A percentile compares a stretch with the other conserved stretches of the same genome.
Evolutionary conservation across 2,888 invertebrate species (phyloP).

Genomic region (Latheticus oryzae): DNA sequence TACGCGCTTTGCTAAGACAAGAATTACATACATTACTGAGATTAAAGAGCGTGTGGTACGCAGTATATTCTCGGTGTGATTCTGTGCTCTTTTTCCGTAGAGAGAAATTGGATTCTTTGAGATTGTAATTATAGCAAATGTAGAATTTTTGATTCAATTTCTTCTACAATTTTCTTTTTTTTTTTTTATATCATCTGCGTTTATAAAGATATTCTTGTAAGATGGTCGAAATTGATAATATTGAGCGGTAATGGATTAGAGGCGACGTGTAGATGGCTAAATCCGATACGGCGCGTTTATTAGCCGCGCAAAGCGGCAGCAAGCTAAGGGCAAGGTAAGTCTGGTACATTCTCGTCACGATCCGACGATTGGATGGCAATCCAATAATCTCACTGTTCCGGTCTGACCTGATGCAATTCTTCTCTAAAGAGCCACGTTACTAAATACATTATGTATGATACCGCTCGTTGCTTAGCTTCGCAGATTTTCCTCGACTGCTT

Average conservation of each 20-base stretch:
- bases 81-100: conserved; percentile 35
- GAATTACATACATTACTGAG: conserved; percentile 52
- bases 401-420: conserved; percentile 62
- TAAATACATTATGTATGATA: conserved; percentile 57
- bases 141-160: too few species aligned
- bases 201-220: conserved; percentile 36
- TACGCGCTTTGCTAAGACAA: conserved; percentile 45
- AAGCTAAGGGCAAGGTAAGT: conserved; percentile 60
- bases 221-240: conserved; percentile 43
- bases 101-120: conserved; percentile 44
- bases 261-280: conserved; percentile 42
- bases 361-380: conserved; percentile 64
- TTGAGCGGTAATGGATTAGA: conserved; percentile 44
- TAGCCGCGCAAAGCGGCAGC: conserved; percentile 36
- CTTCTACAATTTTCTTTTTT: too few species aligned
- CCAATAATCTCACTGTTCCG: conserved; percentile 67
- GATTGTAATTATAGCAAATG: conserved; percentile 48
- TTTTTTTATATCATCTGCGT: too few species aligned
- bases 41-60: conserved; percentile 49
- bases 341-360: conserved; percentile 48
- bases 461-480: conserved; percentile 52
- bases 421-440: conserved; percentile 59
- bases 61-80: conserved; percentile 48
- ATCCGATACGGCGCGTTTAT: conserved; percentile 44
- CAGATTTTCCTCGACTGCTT: conserved; percentile 54